Evolutionary conservation across 2,888 invertebrate species (phyloP).

Genomic region (Leptopterna dolabrata): DNA sequence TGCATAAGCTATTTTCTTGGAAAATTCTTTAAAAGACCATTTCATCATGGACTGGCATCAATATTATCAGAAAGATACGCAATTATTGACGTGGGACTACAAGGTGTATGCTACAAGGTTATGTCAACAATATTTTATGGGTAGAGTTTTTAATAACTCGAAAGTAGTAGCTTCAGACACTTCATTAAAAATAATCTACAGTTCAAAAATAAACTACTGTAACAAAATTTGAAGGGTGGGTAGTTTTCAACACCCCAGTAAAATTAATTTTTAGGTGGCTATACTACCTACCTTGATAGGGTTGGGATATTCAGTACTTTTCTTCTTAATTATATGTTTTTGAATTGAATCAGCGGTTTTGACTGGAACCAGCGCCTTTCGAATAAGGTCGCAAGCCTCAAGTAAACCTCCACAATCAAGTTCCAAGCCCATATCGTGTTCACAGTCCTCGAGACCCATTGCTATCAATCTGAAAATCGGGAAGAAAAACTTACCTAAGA

Average conservation of each 20-base stretch:
- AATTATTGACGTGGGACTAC: too few relatives aligned
- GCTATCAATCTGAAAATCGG: conserved; percentile 53
- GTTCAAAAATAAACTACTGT: not conserved
- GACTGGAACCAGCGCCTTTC: conserved; percentile 27
- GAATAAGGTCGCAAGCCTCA: conserved; percentile 44
- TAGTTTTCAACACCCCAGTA: not conserved
- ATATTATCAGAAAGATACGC: too few relatives aligned
- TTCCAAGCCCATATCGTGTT: conserved; percentile 10
- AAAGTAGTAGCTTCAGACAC: too few relatives aligned
- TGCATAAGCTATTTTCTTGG: too few relatives aligned
- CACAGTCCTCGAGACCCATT: conserved; percentile 56
- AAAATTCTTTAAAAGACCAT: too few relatives aligned
- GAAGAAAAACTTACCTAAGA: not conserved
- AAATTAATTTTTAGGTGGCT: not conserved
- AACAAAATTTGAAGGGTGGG: not conserved
- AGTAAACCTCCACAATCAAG: not conserved
- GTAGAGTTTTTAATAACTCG: too few relatives aligned
- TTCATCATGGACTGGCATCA: too few relatives aligned
- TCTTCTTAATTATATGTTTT: conserved; percentile 19
- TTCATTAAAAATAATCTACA: too few relatives aligned
- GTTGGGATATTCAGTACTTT: not conserved
- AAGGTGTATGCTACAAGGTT: too few relatives aligned
- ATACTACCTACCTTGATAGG: conserved; percentile 25
- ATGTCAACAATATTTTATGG: too few relatives aligned
- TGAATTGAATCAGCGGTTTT: conserved; percentile 13